Evolutionary conservation across 23 tunicate genomes (phyloP).

Genomic region (Trididemnum clinides): DNA sequence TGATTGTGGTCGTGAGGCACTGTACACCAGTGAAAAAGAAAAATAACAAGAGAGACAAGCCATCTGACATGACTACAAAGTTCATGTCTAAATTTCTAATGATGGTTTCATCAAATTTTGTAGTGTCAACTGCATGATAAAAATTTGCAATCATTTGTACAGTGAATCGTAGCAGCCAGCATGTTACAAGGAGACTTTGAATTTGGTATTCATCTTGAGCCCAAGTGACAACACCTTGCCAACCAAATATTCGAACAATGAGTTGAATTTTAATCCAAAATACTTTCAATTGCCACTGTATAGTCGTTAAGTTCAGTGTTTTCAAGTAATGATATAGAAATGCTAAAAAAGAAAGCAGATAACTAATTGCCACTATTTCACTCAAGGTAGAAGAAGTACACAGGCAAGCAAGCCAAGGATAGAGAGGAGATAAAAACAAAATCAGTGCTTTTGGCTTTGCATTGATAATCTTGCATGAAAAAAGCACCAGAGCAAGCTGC

Average conservation of each 20-base stretch:
- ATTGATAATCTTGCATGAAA: conserved; percentile 37
- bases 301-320: background rate
- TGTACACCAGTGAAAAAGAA: conserved; percentile 41
- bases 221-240: conserved; percentile 66
- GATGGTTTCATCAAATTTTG: background rate
- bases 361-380: background rate
- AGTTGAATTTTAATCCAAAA: conserved; percentile 42
- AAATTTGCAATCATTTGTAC: conserved; percentile 43
- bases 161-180: conserved; percentile 53
- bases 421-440: conserved; percentile 29
- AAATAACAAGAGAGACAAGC: background rate
- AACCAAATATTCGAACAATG: conserved; percentile 48
- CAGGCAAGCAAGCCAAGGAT: conserved; percentile 43
- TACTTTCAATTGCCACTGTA: conserved; percentile 18
- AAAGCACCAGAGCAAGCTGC: conserved; percentile 21
- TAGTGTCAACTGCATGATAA: background rate
- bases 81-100: conserved; percentile 12
- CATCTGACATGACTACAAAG: background rate
- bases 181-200: conserved; percentile 48
- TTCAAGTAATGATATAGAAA: background rate
- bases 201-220: conserved; percentile 51
- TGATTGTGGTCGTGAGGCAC: conserved; percentile 65
- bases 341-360: conserved; percentile 5
- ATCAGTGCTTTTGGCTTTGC: conserved; percentile 17
- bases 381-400: background rate